Evolutionary conservation across 2,888 invertebrate genomes (phyloP).

Genomic region (Callinectes sapidus): DNA sequence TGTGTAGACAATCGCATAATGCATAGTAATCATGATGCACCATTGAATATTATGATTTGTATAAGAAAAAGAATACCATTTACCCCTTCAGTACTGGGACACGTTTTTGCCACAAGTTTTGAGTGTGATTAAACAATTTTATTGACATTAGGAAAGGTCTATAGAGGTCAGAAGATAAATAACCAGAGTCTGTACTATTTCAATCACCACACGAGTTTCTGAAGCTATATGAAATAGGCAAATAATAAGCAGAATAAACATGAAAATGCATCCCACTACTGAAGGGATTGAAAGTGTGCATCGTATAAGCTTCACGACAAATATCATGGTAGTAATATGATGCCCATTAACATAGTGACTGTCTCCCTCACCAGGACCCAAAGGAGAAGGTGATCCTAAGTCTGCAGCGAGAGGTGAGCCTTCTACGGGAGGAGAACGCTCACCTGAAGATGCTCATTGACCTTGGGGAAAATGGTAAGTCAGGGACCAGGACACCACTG

Average conservation of each 20-base stretch:
- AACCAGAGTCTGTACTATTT: no score
- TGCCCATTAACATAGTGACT: background rate
- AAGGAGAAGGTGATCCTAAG: conserved; percentile 92
- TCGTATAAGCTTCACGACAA: background rate
- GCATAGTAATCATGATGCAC: background rate
- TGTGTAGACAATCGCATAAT: background rate
- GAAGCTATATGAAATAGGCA: no score
- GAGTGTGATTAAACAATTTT: no score
- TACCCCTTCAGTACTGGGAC: no score
- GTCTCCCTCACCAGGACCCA: conserved; percentile 83
- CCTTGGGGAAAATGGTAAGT: conserved; percentile 59
- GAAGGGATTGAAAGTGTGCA: background rate
- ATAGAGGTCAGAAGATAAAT: no score
- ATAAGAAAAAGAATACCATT: background rate
- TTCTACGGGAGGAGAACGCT: conserved; percentile 90
- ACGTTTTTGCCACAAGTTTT: no score
- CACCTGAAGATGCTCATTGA: conserved; percentile 79
- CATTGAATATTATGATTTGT: background rate
- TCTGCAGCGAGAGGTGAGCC: conserved; percentile 89
- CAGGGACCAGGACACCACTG: background rate
- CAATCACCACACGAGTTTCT: no score
- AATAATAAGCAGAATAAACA: no score
- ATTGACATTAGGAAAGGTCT: no score
- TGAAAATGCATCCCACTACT: no score
- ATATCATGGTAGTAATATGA: background rate